Percentiles rank a stretch among this genome's conserved stretches.
phyloP scores from a whole-genome alignment of 92 coral and sea anemone genomes.

The Muricea muricata region DNA sequence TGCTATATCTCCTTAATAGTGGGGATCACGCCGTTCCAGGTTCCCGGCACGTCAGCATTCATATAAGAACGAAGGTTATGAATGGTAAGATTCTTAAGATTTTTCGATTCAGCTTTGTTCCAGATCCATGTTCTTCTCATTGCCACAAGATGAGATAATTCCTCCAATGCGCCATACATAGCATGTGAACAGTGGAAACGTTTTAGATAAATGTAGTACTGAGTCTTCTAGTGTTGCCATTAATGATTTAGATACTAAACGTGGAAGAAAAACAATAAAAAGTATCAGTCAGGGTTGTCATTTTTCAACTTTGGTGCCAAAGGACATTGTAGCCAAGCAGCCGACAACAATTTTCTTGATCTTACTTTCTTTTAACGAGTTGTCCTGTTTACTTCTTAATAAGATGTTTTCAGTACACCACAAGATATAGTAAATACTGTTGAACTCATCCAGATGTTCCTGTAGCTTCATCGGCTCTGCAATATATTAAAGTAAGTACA shows the following conservation, averaged over 20 bases:
- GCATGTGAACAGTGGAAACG: constrained; percentile 72
- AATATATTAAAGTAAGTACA: not conserved
- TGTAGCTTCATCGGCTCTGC: constrained; percentile 14
- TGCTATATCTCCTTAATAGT: too few species aligned
- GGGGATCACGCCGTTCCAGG: too few species aligned
- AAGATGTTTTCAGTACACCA: constrained; percentile 52
- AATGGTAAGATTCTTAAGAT: too few species aligned
- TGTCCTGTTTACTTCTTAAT: not conserved
- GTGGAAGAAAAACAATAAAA: not conserved
- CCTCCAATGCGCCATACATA: constrained; percentile 76
- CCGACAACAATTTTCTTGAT: not conserved
- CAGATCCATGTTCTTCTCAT: not conserved
- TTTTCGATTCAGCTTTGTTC: not conserved
- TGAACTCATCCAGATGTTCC: constrained; percentile 14
- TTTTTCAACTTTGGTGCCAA: too few species aligned
- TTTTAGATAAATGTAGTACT: constrained; percentile 67
- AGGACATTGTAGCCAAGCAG: not conserved
- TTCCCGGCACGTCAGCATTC: too few species aligned
- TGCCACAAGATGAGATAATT: constrained; percentile 18
- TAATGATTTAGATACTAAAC: constrained; percentile 48
- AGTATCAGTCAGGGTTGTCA: too few species aligned
- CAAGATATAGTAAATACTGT: constrained; percentile 45
- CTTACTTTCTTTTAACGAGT: not conserved
- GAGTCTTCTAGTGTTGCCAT: constrained; percentile 66
- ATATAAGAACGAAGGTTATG: too few species aligned